A percentile compares a stretch with the other conserved stretches of the same genome.
phyloP scores from a whole-genome alignment of 92 coral and sea anemone genomes.

The Parazoanthus darwini region DNA sequence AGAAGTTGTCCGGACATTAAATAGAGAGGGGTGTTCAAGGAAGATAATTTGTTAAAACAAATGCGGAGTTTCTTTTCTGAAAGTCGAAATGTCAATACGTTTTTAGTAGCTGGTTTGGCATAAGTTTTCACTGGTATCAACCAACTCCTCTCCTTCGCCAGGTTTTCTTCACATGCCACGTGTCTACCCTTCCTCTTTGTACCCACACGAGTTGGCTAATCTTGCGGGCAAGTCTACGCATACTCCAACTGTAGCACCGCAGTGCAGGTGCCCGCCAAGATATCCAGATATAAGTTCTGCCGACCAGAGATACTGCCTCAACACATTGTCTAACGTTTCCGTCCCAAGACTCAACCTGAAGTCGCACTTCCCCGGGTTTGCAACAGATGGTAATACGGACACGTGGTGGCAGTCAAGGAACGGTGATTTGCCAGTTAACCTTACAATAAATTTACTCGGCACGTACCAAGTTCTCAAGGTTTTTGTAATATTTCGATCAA shows the following conservation, averaged over 20 bases:
- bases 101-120: background rate
- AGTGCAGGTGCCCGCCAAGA: constrained; percentile 47
- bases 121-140: no score
- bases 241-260: constrained; percentile 39
- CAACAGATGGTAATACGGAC: constrained; percentile 43
- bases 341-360: constrained; percentile 34
- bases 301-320: constrained; percentile 37
- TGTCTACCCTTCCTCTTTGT: constrained; percentile 43
- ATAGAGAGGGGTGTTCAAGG: no score
- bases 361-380: constrained; percentile 47
- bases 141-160: background rate
- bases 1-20: no score
- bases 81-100: background rate
- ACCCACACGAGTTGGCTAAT: constrained; percentile 41
- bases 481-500: constrained; percentile 44
- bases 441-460: constrained; percentile 40
- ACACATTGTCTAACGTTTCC: constrained; percentile 27
- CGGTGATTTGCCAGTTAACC: constrained; percentile 42
- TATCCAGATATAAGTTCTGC: constrained; percentile 42
- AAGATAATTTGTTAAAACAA: no score
- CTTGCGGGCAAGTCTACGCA: constrained; percentile 29
- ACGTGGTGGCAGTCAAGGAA: constrained; percentile 64
- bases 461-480: constrained; percentile 42
- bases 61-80: no score
- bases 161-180: constrained; percentile 31